Conservation (phyloP, 2,113 vertebrate genomes). For the Rhipidura dahli region DNA sequence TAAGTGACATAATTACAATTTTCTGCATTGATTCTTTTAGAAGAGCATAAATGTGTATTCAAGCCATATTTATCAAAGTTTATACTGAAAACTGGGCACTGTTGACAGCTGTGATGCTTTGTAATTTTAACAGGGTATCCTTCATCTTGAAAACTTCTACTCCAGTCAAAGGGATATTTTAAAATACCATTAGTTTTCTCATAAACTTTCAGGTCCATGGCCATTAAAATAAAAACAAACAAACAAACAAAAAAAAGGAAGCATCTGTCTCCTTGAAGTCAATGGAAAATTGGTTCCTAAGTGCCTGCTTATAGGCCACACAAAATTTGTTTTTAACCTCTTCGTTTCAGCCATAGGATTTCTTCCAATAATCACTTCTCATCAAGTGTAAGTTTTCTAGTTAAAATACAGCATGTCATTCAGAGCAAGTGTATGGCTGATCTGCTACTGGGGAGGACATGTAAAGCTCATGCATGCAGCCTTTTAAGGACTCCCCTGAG, state of each 20-base stretch:
- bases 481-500: background rate
- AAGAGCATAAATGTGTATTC: background rate
- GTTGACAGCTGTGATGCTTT: background rate
- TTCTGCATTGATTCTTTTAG: background rate
- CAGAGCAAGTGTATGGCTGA: background rate
- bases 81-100: background rate
- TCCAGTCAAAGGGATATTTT: background rate
- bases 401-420: background rate
- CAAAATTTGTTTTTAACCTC: background rate
- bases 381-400: background rate
- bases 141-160: background rate
- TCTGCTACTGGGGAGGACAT: background rate
- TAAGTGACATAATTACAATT: background rate
- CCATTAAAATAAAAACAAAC: background rate
- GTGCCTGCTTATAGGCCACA: background rate
- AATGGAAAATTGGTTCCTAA: background rate
- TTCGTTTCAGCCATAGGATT: background rate
- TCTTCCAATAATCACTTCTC: background rate
- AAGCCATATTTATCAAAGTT: background rate
- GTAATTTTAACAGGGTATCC: background rate
- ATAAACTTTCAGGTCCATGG: background rate
- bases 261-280: background rate
- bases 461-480: background rate
- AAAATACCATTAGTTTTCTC: background rate
- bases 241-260: background rate